Base-by-base conservation (phyloP, 1,140 invertebrate genomes). In the Bombus waltoni region DNA sequence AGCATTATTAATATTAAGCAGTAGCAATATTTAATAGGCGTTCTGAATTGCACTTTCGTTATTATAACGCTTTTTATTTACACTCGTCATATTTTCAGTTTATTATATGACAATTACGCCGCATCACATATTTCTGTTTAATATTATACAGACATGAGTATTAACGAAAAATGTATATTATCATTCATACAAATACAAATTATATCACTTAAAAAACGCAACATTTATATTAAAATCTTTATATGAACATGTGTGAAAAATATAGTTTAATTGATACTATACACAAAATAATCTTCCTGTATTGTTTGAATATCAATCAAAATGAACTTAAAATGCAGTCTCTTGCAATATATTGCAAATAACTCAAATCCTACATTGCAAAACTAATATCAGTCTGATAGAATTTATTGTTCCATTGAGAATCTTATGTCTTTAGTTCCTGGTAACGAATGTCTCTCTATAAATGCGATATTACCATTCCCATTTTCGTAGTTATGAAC, bases 11-110 rank as follows among this genome's bases (percentile, higher is more conserved):
- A 79, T 88, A 89, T 77, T 85, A 82, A 77, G 85, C 85, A 86
- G 82, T 85, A 87, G 71, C 82, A 80, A 80, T 80, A 85, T 87
- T 86, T 90, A 81, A 82, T 83, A 86, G 83, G 81, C 88, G 83
- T 86, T 89, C 87, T 79, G 88, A 92, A 92, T 92, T 92, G 91
- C 89, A 92, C 90, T 92, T 92, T 92, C 85, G 80, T 92, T 89
- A 92, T 93, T 92, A 87, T 92, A 89, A 90, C 81, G 74, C 83
- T 85, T 85, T 91, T 86, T 90, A 87, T 91, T 86, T 92, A 89
- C 73, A 89, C n/a, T 87, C 73, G 73, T 82, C 77, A 71, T 85
- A 71, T 88, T 74, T 76, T 70, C 76, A 85, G 68, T 88, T 86
- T 76, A 25, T 81, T 76, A 53, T 71, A 85, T 85, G 77, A 53